Base-by-base conservation (phyloP, 2,888 invertebrate species). In the Criorhina ranunculi region DNA sequence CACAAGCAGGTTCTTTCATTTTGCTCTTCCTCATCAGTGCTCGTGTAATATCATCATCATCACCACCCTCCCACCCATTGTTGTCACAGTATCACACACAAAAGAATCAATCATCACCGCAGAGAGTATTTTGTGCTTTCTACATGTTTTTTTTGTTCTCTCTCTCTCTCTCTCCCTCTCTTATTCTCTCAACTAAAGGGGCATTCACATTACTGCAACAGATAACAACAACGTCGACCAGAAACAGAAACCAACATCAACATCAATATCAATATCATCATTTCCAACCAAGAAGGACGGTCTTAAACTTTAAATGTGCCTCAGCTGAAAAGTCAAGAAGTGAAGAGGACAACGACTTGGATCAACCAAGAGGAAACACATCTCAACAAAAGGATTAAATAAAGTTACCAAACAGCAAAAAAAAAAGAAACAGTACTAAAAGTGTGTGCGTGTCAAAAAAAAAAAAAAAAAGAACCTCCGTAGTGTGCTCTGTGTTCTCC, bases 141-240 rank as follows among this genome's bases (percentile, higher is more conserved):
- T 59, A 70, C 67, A 53, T 42, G 73, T 72, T 51, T 76, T 64
- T 64, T 76, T 62, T 55, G 64, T 49, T 62, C 35, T 35, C 59
- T 44, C 42, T 75, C 29, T 44, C 17, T 69, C 69, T 62, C 35
- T 69, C 51, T 69, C 33, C 62, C 60, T 60, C 67, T 62, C 37
- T 70, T 35, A 62, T 33, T 70, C 62, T 35, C 11, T 29, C 37
- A 69, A 49, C 53, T 79, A 29, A 85, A 85, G 85, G 75, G 79
- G 66, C 85, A 80, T 85, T 79, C 85, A 85, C 75, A 85, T 76
- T 70, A 53, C 79, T 79, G 85, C 76, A 80, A 66, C 76, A 85
- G 75, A 79, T 80, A 80, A 80, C 75, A 85, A 85, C 64, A 77
- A 46, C 64, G 35, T 44, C 29, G 69, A 31, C 46, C 57, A 55